Conservation (phyloP, 1,140 invertebrate species). For the Meloidogyne floridensis region DNA sequence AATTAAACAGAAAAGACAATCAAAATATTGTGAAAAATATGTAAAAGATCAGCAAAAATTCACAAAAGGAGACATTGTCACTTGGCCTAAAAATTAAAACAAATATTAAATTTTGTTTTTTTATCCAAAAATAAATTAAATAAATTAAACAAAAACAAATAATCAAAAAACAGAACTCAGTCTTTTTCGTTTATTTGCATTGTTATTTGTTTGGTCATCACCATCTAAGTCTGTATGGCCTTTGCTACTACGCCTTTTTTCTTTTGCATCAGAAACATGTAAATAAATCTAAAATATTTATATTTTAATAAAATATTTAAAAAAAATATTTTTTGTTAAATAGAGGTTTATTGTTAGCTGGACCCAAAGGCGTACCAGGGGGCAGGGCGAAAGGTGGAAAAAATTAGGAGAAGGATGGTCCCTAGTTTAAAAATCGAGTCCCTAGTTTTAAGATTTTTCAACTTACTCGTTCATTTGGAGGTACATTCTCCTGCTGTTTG, state of each 20-base stretch:
- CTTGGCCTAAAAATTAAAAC: constrained; percentile 1
- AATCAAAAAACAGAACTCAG: constrained; percentile 7
- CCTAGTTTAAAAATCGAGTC: no score
- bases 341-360: no score
- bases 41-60: not conserved
- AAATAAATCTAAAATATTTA: not conserved
- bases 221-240: not conserved
- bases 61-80: constrained; percentile 3
- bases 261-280: constrained; percentile 1
- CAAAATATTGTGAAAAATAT: not conserved
- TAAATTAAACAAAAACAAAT: not conserved
- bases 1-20: not conserved
- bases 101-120: not conserved
- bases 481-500: not conserved
- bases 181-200: not conserved
- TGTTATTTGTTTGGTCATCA: not conserved
- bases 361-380: no score
- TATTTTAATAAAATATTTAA: no score
- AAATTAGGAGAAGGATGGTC: no score
- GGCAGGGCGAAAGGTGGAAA: no score
- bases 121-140: not conserved
- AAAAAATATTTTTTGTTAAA: no score
- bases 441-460: not conserved
- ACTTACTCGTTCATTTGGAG: not conserved
- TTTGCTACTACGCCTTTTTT: not conserved